phyloP scores from a whole-genome alignment of 2,797 vertebrate genomes.

The Manis javanica region DNA sequence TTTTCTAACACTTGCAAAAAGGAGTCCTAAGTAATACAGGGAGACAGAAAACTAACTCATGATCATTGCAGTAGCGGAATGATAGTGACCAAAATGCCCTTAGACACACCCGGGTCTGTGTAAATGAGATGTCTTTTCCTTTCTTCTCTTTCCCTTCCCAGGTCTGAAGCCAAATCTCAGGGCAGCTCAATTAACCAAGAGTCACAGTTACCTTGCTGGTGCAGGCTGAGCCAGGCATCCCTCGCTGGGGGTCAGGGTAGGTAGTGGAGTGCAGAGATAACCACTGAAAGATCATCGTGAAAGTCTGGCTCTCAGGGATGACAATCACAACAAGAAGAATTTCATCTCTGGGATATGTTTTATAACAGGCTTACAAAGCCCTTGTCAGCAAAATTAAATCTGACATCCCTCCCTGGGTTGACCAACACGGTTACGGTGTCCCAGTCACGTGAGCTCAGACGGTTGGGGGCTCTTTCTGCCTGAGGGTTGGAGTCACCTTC shows the following conservation, averaged over 20 bases:
- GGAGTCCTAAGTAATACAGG: background rate
- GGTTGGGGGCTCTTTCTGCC: background rate
- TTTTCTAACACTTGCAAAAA: background rate
- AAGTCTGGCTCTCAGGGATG: background rate
- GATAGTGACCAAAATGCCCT: background rate
- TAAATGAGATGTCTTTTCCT: background rate
- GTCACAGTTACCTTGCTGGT: background rate
- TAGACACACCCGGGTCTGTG: background rate
- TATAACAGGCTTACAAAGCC: background rate
- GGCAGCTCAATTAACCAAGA: background rate
- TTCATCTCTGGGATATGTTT: background rate
- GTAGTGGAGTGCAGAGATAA: too few species aligned
- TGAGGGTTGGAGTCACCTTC: background rate
- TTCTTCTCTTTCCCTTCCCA: background rate
- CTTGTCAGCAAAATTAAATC: slow-evolving; percentile 65
- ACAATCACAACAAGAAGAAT: background rate
- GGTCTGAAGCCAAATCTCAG: slow-evolving; percentile 9
- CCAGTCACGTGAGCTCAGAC: background rate
- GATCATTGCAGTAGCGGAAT: background rate
- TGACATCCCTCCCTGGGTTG: slow-evolving; percentile 50
- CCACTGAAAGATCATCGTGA: background rate
- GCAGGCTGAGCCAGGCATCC: background rate
- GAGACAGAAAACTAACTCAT: background rate
- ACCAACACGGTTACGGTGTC: background rate
- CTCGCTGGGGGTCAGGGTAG: background rate